Percentiles rank a stretch among this genome's conserved stretches.
phyloP scores from a whole-genome alignment of 2,113 vertebrate species.

The Amblyopsis rosae region DNA sequence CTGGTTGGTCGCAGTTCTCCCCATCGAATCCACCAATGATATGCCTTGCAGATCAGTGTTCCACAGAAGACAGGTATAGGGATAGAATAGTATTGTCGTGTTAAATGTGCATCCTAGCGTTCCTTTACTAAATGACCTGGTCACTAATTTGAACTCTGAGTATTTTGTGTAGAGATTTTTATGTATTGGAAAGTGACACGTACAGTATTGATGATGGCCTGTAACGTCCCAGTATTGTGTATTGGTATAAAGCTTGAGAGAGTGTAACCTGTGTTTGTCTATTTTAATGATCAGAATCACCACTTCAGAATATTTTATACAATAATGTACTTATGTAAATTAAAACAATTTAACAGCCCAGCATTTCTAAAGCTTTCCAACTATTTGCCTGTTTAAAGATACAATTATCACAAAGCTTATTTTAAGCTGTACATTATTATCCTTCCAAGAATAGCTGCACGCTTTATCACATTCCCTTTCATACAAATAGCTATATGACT shows the following conservation, averaged over 20 bases:
- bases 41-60: constrained; percentile 7
- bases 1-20: constrained; percentile 56
- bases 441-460: constrained; percentile 18
- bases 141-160: constrained; percentile 4
- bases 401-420: neutral
- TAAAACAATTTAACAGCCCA: neutral
- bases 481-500: neutral
- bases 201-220: constrained; percentile 29
- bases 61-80: constrained; percentile 3
- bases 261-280: constrained; percentile 10
- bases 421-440: too few species aligned
- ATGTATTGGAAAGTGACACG: constrained; percentile 50
- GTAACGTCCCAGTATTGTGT: constrained; percentile 57
- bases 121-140: constrained; percentile 1
- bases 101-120: constrained; percentile 7
- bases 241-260: constrained; percentile 70
- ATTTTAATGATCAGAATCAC: neutral
- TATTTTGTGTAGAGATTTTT: constrained; percentile 62
- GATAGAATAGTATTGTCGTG: constrained; percentile 32
- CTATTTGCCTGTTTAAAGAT: too few species aligned
- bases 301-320: neutral
- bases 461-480: constrained; percentile 34
- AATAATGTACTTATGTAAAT: neutral
- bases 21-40: constrained; percentile 69
- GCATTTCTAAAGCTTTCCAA: neutral